Evolutionary conservation across 2,113 vertebrate genomes (phyloP).

Genomic region (Protobothrops mucrosquamatus): DNA sequence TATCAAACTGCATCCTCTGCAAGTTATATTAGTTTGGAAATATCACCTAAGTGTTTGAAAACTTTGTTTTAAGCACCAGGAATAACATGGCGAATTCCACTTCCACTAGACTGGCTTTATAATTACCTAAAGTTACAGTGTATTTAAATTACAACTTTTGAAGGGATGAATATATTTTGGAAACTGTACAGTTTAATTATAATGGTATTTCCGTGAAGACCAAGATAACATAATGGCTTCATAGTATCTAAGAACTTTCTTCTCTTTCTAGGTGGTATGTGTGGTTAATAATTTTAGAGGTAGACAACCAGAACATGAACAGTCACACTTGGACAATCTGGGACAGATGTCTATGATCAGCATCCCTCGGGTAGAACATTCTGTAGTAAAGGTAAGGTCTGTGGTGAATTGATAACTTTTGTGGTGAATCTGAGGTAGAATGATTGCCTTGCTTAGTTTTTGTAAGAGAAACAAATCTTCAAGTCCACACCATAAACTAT

Average conservation of each 20-base stretch:
- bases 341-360: slow-evolving; percentile 77
- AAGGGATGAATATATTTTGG: background rate
- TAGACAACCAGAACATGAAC: slow-evolving; percentile 83
- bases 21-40: background rate
- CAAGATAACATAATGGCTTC: slow-evolving; percentile 16
- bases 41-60: background rate
- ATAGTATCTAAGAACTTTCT: slow-evolving; percentile 52
- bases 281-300: slow-evolving; percentile 98
- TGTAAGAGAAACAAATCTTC: background rate
- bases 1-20: background rate
- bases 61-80: background rate
- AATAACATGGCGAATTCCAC: background rate
- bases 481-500: background rate
- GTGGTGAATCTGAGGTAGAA: slow-evolving; percentile 22
- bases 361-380: slow-evolving; percentile 87
- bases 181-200: background rate
- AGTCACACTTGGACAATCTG: slow-evolving; percentile 70
- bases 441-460: background rate
- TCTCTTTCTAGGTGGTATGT: slow-evolving; percentile 85
- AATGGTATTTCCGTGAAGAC: background rate
- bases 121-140: background rate
- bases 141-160: background rate
- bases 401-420: slow-evolving; percentile 66
- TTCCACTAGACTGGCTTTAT: background rate
- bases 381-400: slow-evolving; percentile 91